phyloP scores from a whole-genome alignment of 2,113 vertebrate genomes.

The Arvicanthis niloticus region DNA sequence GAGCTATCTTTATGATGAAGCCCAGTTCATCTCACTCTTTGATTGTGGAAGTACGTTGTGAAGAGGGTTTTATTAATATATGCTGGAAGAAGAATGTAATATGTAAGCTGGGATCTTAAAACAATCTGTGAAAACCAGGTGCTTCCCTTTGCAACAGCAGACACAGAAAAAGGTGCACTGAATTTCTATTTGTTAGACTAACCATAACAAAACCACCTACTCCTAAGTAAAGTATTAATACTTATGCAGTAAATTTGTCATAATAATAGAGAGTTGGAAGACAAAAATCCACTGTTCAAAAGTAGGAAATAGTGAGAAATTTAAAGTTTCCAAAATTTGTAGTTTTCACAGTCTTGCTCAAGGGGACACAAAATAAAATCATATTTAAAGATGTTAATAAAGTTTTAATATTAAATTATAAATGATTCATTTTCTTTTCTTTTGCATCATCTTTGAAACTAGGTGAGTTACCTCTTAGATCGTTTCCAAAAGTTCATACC shows the following conservation, averaged over 20 bases:
- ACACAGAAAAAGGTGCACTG: background rate
- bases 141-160: background rate
- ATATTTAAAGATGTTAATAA: background rate
- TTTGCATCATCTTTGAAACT: background rate
- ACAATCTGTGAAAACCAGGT: background rate
- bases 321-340: background rate
- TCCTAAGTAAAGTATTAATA: slow-evolving; percentile 22
- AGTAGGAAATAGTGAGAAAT: background rate
- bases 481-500: background rate
- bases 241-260: background rate
- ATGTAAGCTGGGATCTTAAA: background rate
- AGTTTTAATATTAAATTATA: background rate
- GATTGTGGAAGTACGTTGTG: background rate
- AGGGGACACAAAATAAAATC: background rate
- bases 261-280: background rate
- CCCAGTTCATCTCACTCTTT: background rate
- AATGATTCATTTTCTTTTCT: background rate
- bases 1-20: background rate
- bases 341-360: background rate
- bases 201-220: slow-evolving; percentile 18
- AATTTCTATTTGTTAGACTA: background rate
- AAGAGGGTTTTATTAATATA: background rate
- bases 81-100: background rate
- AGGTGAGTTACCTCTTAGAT: rapidly evolving
- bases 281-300: background rate